Conservation (phyloP, 2,113 vertebrate species). For the Lates calcarifer region DNA sequence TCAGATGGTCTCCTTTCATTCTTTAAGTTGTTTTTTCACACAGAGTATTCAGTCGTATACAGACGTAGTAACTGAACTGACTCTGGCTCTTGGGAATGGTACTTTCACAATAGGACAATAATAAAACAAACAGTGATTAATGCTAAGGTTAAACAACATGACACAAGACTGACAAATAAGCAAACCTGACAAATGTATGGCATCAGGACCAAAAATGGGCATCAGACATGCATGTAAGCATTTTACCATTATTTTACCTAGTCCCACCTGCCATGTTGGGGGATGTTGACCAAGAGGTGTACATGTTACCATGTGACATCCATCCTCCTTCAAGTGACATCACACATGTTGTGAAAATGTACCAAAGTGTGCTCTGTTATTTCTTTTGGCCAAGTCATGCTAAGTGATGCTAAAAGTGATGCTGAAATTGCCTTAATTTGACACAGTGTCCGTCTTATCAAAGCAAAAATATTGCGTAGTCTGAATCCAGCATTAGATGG, state of each 20-base stretch:
- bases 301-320: too few relatives aligned
- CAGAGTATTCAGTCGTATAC: neutral
- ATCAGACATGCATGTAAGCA: too few relatives aligned
- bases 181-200: too few relatives aligned
- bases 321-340: neutral
- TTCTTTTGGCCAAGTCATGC: neutral
- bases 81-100: neutral
- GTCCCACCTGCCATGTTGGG: too few relatives aligned
- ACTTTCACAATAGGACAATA: too few relatives aligned
- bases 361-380: neutral
- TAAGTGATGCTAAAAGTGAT: neutral
- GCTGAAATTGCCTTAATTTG: too few relatives aligned
- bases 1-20: neutral
- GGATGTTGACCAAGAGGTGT: too few relatives aligned
- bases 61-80: neutral
- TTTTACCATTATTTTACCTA: too few relatives aligned
- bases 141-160: too few relatives aligned
- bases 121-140: too few relatives aligned
- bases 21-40: neutral
- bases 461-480: neutral
- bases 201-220: too few relatives aligned
- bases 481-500: neutral
- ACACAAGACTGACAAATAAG: too few relatives aligned
- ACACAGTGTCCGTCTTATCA: neutral
- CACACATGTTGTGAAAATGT: neutral